A percentile compares a stretch with the other conserved stretches of the same genome.
Conservation (phyloP, 2,888 invertebrate species). For the Diarsia rubi region DNA sequence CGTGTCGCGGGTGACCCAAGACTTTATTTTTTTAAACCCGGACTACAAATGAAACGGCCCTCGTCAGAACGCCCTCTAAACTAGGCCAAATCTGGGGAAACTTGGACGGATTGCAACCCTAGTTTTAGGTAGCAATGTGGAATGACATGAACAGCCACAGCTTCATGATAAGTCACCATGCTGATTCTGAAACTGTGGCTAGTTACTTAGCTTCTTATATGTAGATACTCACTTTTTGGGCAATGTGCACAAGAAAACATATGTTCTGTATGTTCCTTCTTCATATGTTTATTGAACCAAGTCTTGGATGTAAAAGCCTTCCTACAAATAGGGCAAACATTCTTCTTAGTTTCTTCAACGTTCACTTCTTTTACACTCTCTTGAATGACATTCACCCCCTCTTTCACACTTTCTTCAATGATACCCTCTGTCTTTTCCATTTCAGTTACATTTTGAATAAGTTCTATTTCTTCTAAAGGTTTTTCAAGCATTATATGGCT, state of each 20-base stretch:
- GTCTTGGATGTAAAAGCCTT: slow-evolving; percentile 81
- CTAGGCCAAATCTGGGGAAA: too few relatives aligned
- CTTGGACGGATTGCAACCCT: too few relatives aligned
- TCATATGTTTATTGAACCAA: slow-evolving; percentile 84
- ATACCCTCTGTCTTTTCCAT: slow-evolving; percentile 35
- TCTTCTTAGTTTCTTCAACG: slow-evolving; percentile 65
- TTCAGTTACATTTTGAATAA: slow-evolving; percentile 37
- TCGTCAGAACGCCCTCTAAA: too few relatives aligned
- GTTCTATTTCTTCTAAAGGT: slow-evolving; percentile 39
- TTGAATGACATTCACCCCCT: slow-evolving; percentile 25
- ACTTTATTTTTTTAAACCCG: too few relatives aligned
- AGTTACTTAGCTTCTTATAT: background rate
- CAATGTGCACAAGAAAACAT: slow-evolving; percentile 80
- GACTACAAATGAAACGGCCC: too few relatives aligned
- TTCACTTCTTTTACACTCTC: slow-evolving; percentile 42
- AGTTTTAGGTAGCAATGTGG: background rate
- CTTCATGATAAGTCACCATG: background rate
- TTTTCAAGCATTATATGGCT: slow-evolving; percentile 29
- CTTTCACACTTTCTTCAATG: slow-evolving; percentile 39
- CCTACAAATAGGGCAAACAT: slow-evolving; percentile 78
- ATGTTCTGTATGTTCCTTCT: slow-evolving; percentile 79
- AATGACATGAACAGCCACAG: background rate
- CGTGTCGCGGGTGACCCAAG: too few relatives aligned
- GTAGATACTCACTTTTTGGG: slow-evolving; percentile 74
- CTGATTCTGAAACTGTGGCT: background rate